phyloP scores from a whole-genome alignment of 2,797 vertebrate species.

The Tapirus indicus region DNA sequence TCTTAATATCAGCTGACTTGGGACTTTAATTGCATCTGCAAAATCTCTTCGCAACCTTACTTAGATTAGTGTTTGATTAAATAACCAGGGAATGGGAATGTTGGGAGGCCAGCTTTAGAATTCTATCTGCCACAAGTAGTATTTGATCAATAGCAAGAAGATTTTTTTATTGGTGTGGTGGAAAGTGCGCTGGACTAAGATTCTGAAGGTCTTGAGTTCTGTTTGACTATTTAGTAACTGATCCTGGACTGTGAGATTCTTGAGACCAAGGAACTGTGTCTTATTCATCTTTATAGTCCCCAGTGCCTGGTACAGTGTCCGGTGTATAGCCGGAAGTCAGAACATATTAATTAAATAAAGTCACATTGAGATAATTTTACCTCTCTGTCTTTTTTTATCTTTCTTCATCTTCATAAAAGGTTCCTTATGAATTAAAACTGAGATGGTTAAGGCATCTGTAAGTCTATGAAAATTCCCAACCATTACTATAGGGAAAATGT shows the following conservation, averaged over 20 bases:
- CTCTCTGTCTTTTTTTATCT: neutral
- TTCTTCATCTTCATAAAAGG: neutral
- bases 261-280: neutral
- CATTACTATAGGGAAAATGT: neutral
- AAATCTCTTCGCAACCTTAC: neutral
- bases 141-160: neutral
- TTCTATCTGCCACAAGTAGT: neutral
- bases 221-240: neutral
- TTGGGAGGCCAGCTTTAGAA: neutral
- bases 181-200: neutral
- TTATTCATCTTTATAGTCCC: neutral
- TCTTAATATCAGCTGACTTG: neutral
- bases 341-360: neutral
- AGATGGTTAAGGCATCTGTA: neutral
- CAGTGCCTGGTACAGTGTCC: neutral
- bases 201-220: neutral
- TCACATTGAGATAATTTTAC: neutral
- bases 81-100: neutral
- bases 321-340: neutral
- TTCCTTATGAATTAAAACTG: conserved; percentile 8
- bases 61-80: conserved; percentile 34
- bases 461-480: neutral
- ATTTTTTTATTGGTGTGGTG: neutral
- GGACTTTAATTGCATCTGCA: neutral
- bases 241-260: neutral